These are phyloP conservation scores for Ammospiza nelsoni DNA, from an alignment of 2,113 vertebrate genomes.

Conservation along the genomic window DNA sequence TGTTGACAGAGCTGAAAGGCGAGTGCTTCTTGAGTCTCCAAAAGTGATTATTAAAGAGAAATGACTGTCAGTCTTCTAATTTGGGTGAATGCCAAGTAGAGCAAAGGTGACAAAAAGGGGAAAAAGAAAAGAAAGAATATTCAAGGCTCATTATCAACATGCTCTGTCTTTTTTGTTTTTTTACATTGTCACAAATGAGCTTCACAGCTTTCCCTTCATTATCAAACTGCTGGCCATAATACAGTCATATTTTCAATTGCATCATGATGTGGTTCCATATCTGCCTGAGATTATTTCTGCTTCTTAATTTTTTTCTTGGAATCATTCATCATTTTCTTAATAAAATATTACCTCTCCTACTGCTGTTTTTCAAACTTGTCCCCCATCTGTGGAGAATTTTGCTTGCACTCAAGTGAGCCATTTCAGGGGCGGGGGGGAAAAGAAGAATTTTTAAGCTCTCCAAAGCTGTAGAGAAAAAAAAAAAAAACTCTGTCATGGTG, in stretches of 20 bases:
- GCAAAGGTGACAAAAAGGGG: slow-evolving; percentile 21
- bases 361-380: slow-evolving; percentile 31
- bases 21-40: slow-evolving; percentile 52
- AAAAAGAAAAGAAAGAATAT: slow-evolving; percentile 9
- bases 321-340: slow-evolving; percentile 24
- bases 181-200: not conserved
- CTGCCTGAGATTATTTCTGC: not conserved
- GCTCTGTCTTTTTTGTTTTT: not conserved
- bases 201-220: not conserved
- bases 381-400: slow-evolving; percentile 8
- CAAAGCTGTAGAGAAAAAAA: not conserved
- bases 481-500: not conserved
- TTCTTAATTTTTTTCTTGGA: slow-evolving; percentile 23
- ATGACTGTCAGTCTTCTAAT: slow-evolving; percentile 55
- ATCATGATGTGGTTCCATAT: not conserved
- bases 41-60: slow-evolving; percentile 64
- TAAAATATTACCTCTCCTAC: slow-evolving; percentile 9
- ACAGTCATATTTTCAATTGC: not conserved
- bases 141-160: not conserved
- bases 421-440: not conserved
- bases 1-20: slow-evolving; percentile 36
- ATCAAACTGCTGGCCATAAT: not conserved
- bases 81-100: slow-evolving; percentile 57
- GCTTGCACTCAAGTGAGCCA: not conserved
- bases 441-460: not conserved